phyloP scores from a whole-genome alignment of 2,797 vertebrate genomes.

The Eleutherodactylus coqui region DNA sequence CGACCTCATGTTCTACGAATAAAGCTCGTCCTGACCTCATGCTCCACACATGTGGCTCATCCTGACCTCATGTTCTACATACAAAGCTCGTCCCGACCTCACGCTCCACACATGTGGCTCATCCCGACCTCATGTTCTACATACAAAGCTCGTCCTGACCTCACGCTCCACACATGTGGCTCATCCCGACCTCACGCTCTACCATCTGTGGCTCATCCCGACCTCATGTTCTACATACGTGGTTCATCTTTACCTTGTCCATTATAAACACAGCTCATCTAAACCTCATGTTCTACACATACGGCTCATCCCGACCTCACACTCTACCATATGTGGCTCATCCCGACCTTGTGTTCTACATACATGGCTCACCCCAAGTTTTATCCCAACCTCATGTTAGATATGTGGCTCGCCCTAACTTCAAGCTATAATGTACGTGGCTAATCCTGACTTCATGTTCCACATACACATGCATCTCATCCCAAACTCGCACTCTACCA shows the following conservation, averaged over 20 bases:
- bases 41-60: too few relatives aligned
- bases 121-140: not conserved
- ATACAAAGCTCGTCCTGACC: too few relatives aligned
- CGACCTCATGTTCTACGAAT: not conserved
- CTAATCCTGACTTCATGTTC: too few relatives aligned
- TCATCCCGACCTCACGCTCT: not conserved
- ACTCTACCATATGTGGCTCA: not conserved
- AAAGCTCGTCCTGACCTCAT: not conserved
- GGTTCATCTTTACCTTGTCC: not conserved
- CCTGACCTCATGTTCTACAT: not conserved
- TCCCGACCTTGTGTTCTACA: not conserved
- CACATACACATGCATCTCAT: too few relatives aligned
- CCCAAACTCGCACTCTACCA: too few relatives aligned
- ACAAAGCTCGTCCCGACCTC: too few relatives aligned
- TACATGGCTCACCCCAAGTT: not conserved
- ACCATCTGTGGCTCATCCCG: too few relatives aligned
- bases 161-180: not conserved
- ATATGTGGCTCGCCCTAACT: too few relatives aligned
- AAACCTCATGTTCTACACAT: not conserved
- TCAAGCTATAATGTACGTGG: too few relatives aligned
- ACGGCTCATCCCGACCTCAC: not conserved
- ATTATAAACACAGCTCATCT: not conserved
- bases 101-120: not conserved
- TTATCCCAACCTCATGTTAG: too few relatives aligned
- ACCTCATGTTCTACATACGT: not conserved